phyloP scores from a whole-genome alignment of 37 sponge, comb jelly and placozoan genomes.

The Chondrosia reniformis region DNA sequence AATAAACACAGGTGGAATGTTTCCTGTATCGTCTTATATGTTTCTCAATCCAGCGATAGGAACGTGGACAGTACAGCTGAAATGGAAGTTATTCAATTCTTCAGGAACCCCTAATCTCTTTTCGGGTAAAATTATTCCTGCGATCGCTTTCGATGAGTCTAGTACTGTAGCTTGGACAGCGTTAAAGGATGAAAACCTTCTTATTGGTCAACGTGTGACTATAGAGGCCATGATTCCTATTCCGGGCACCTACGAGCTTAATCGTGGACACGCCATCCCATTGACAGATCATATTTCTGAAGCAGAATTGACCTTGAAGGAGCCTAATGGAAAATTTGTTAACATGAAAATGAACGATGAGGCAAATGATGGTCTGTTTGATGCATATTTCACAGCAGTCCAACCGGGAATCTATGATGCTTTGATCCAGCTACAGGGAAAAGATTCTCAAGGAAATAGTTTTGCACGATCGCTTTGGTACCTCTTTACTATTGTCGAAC shows the following conservation, averaged over 20 bases:
- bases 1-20: background rate
- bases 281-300: background rate
- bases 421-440: background rate
- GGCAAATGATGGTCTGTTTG: slow-evolving; percentile 7
- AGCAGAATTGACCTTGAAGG: background rate
- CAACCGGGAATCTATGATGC: background rate
- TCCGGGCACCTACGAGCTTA: background rate
- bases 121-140: background rate
- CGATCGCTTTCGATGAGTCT: background rate
- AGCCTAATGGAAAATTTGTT: background rate
- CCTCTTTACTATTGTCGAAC: slow-evolving; percentile 11
- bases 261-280: background rate
- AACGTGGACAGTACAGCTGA: background rate
- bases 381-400: background rate
- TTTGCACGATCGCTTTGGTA: slow-evolving; percentile 21
- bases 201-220: background rate
- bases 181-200: background rate
- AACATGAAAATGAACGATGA: background rate
- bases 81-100: background rate
- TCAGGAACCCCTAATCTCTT: background rate
- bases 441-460: background rate
- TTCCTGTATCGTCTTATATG: background rate
- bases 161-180: background rate
- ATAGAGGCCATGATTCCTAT: slow-evolving; percentile 10
- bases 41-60: background rate